Percentiles rank a stretch among this genome's conserved stretches.
phyloP scores from a whole-genome alignment of 2,113 vertebrate genomes.

The Cinclus mexicanus region DNA sequence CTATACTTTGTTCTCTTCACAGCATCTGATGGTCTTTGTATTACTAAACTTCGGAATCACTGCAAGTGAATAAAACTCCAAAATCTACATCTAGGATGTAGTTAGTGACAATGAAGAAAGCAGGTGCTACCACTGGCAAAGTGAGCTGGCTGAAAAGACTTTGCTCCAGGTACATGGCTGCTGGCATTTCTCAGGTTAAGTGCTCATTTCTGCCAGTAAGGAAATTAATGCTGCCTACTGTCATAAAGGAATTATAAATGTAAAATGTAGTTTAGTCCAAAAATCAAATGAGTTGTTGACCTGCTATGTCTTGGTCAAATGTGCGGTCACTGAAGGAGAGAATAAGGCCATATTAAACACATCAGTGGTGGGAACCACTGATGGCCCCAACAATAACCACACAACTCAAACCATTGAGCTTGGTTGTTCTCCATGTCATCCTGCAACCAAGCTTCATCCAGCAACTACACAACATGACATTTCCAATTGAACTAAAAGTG shows the following conservation, averaged over 20 bases:
- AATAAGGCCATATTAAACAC: background rate
- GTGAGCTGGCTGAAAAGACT: background rate
- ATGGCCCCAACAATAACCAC: background rate
- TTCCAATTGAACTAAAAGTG: background rate
- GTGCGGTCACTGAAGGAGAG: background rate
- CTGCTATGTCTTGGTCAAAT: background rate
- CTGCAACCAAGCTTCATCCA: background rate
- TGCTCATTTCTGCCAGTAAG: background rate
- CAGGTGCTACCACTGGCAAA: background rate
- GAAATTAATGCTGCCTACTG: slow-evolving; percentile 13
- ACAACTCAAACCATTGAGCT: background rate
- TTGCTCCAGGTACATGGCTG: background rate
- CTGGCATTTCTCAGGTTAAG: background rate
- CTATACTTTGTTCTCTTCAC: slow-evolving; percentile 43
- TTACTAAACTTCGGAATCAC: background rate
- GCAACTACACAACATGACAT: background rate
- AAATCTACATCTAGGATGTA: background rate
- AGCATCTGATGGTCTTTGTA: slow-evolving; percentile 43
- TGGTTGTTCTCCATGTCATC: background rate
- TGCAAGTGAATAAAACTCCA: background rate
- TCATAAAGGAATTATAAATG: background rate
- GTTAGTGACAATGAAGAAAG: background rate
- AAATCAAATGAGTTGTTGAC: background rate
- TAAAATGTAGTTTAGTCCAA: background rate
- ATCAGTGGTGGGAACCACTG: background rate